phyloP scores from a whole-genome alignment of 2,888 invertebrate genomes.

The Pantelozetes paolii region DNA sequence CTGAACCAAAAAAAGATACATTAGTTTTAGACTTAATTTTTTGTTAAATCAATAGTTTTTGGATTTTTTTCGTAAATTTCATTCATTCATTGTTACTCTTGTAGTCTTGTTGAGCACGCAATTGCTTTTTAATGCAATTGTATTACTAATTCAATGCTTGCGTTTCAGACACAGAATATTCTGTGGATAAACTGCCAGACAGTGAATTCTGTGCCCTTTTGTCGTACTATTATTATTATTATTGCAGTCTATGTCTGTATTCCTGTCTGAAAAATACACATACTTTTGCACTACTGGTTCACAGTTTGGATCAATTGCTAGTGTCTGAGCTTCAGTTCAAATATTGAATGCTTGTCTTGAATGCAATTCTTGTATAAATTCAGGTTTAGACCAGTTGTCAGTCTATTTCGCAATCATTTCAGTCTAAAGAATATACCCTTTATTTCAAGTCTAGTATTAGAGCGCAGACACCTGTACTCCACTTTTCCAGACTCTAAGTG shows the following conservation, averaged over 20 bases:
- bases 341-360: neutral
- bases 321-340: neutral
- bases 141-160: neutral
- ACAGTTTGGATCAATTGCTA: neutral
- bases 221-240: neutral
- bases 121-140: neutral
- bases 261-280: constrained; percentile 1
- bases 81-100: neutral
- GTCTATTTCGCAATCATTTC: too few relatives aligned
- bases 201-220: neutral
- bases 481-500: too few relatives aligned
- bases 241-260: neutral
- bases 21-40: neutral
- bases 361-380: neutral
- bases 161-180: neutral
- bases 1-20: neutral
- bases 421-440: too few relatives aligned
- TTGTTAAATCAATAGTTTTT: neutral
- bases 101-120: neutral
- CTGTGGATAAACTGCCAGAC: neutral
- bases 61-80: neutral
- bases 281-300: neutral
- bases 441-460: too few relatives aligned
- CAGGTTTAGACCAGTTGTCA: neutral
- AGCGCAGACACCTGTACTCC: too few relatives aligned